Evolutionary conservation across 2,888 invertebrate genomes (phyloP).

Genomic region (Polymixis flavicincta): DNA sequence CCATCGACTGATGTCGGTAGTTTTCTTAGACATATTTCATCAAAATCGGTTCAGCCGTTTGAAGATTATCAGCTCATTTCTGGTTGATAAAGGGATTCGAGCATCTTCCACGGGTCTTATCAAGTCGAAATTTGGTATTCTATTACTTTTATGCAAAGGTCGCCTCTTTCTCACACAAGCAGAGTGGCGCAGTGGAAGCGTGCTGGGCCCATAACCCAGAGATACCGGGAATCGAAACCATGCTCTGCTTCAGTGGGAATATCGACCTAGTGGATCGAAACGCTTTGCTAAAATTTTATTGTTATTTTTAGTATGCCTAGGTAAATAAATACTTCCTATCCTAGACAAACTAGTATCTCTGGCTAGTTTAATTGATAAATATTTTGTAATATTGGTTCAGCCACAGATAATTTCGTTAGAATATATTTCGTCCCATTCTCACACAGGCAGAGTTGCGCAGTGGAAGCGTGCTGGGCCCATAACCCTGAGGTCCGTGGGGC

Average conservation of each 20-base stretch:
- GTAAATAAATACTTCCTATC: too few relatives aligned
- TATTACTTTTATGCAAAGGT: too few relatives aligned
- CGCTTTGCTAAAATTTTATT: constrained; percentile 90
- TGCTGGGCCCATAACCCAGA: constrained; percentile 97
- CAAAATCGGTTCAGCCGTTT: too few relatives aligned
- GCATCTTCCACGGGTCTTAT: too few relatives aligned
- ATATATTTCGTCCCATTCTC: background rate
- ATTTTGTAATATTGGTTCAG: constrained; percentile 2
- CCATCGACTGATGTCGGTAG: too few relatives aligned
- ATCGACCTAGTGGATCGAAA: constrained; percentile 93
- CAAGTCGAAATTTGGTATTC: too few relatives aligned
- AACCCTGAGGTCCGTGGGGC: constrained; percentile 97
- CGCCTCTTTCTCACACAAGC: constrained; percentile 78
- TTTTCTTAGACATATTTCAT: too few relatives aligned
- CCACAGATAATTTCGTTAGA: rapidly evolving
- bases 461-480: constrained; percentile 96
- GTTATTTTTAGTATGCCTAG: background rate
- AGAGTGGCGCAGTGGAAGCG: constrained; percentile 96
- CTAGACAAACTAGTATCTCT: too few relatives aligned
- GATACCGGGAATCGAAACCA: constrained; percentile 81
- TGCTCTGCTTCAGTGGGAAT: too few relatives aligned
- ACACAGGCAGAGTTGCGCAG: constrained; percentile 94
- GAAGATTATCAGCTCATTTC: too few relatives aligned
- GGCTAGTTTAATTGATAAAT: too few relatives aligned
- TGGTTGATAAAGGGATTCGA: too few relatives aligned